These are phyloP conservation scores for Brienomyrus longianalis DNA, from an alignment of 2,113 vertebrate species.

Conservation along the genomic window DNA sequence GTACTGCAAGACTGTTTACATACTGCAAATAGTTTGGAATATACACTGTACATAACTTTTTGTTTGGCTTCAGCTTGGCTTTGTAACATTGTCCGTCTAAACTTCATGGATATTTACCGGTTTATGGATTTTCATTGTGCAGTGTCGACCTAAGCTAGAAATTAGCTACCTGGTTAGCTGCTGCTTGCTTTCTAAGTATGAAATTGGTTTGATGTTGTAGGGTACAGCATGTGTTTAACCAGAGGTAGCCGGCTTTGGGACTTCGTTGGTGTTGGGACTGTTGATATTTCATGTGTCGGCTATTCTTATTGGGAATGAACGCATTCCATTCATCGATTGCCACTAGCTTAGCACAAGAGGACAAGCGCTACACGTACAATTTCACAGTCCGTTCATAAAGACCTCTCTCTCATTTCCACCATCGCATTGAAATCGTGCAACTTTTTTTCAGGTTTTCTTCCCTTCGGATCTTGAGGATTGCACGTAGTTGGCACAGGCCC, in stretches of 20 bases:
- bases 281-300: not conserved
- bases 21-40: not conserved
- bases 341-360: not conserved
- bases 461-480: not conserved
- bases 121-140: not conserved
- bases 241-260: not conserved
- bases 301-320: not conserved
- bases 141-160: not conserved
- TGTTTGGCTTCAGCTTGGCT: not conserved
- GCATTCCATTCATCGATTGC: not conserved
- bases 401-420: not conserved
- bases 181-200: not conserved
- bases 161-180: not conserved
- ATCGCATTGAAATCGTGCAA: not conserved
- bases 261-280: not conserved
- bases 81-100: not conserved
- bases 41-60: not conserved
- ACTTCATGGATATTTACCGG: not conserved
- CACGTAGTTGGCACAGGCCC: not conserved
- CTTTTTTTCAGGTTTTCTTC: not conserved
- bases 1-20: not conserved
- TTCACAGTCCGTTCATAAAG: not conserved
- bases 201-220: not conserved
- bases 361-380: not conserved
- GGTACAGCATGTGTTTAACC: not conserved